phyloP scores from a whole-genome alignment of 2,113 vertebrate species.

The Hyaena hyaena region DNA sequence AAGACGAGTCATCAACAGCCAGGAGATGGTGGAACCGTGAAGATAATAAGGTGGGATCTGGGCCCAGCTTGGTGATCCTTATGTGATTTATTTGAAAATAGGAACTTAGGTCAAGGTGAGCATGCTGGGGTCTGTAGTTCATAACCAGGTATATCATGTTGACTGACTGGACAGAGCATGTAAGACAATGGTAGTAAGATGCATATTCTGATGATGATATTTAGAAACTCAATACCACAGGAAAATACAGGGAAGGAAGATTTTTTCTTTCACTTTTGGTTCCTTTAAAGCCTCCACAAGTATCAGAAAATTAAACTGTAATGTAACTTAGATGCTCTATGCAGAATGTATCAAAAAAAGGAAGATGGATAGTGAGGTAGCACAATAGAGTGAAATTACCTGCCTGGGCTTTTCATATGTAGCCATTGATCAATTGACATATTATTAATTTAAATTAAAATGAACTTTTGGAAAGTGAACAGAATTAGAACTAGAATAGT shows the following conservation, averaged over 20 bases:
- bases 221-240: background rate
- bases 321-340: background rate
- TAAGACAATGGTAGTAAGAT: background rate
- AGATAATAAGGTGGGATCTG: background rate
- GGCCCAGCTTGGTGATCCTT: too few species aligned
- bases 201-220: background rate
- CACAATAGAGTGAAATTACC: background rate
- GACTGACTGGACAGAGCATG: background rate
- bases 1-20: background rate
- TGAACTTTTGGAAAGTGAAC: slow-evolving; percentile 91
- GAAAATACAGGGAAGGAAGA: background rate
- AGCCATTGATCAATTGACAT: background rate
- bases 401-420: background rate
- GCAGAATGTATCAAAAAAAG: background rate
- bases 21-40: background rate
- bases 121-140: background rate
- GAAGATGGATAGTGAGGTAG: background rate
- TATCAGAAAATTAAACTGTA: background rate
- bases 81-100: background rate
- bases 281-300: background rate
- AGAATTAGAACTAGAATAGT: slow-evolving; percentile 95
- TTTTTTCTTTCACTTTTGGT: background rate
- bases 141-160: background rate
- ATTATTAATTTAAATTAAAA: background rate
- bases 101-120: background rate